Conservation (phyloP, 2,888 invertebrate genomes). For the Nomada goodeniana region DNA sequence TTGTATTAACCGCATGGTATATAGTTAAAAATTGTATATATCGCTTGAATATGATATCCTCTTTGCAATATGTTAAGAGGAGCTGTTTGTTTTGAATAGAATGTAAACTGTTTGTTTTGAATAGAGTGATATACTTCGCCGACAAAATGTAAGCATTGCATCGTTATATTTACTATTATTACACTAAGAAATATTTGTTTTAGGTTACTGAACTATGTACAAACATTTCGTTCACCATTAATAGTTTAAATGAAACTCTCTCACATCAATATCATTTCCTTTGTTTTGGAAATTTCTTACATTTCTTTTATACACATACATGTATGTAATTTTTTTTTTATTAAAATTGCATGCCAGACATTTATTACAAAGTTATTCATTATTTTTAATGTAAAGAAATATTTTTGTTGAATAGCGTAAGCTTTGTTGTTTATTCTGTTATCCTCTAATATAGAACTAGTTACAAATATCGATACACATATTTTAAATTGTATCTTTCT, state of each 20-base stretch:
- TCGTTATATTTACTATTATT: conserved; percentile 36
- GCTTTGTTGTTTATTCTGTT: neutral
- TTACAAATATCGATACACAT: neutral
- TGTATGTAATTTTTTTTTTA: conserved; percentile 8
- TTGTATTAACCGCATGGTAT: conserved; percentile 74
- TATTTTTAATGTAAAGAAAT: neutral
- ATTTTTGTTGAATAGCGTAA: neutral
- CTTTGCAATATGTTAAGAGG: conserved; percentile 41
- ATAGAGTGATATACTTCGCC: conserved; percentile 33
- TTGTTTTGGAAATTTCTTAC: conserved; percentile 1
- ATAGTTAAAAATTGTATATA: conserved; percentile 65
- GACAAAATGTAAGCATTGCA: conserved; percentile 57
- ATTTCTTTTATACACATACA: neutral
- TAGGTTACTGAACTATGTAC: conserved; percentile 62
- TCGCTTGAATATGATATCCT: conserved; percentile 50
- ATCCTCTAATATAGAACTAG: conserved; percentile 5
- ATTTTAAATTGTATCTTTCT: conserved; percentile 12
- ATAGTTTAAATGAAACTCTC: conserved; percentile 16
- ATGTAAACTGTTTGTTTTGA: conserved; percentile 52
- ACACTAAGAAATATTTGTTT: conserved; percentile 41
- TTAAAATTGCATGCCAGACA: neutral
- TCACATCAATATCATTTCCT: neutral
- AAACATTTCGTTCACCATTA: conserved; percentile 22
- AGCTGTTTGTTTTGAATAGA: conserved; percentile 42
- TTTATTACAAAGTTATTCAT: neutral